These are phyloP conservation scores for Chaetophractus vellerosus DNA, from an alignment of 2,797 vertebrate species.

Conservation along the genomic window DNA sequence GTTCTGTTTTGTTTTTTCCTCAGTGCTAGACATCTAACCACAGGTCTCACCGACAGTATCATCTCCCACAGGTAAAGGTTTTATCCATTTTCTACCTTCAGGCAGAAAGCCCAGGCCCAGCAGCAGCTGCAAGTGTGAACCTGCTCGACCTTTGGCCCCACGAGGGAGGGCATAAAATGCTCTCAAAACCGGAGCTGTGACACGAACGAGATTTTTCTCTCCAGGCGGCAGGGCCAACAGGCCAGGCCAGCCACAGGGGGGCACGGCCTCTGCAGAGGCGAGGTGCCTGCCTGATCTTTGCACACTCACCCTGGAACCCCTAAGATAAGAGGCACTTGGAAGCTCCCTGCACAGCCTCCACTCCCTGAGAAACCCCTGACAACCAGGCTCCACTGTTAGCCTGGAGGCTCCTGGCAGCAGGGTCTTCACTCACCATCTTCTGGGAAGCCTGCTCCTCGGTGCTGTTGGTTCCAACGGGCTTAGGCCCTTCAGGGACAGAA, in stretches of 20 bases:
- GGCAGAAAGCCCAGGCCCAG: neutral
- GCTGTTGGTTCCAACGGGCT: neutral
- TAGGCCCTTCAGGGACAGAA: neutral
- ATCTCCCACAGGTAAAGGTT: conserved; percentile 69
- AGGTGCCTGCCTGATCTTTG: neutral
- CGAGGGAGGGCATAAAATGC: neutral
- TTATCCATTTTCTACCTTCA: conserved; percentile 7
- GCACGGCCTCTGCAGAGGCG: neutral
- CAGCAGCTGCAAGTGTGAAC: neutral
- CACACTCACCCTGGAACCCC: neutral
- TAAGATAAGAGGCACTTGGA: neutral
- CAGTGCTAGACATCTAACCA: conserved; percentile 60
- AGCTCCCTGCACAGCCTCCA: too few relatives aligned
- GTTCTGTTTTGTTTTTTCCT: conserved; percentile 8
- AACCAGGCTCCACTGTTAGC: neutral
- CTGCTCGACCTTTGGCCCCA: neutral
- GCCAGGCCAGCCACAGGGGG: neutral
- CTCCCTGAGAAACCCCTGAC: neutral
- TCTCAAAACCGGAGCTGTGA: neutral
- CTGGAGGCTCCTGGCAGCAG: neutral
- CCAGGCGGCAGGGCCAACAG: neutral
- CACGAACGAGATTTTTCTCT: neutral
- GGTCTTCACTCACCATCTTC: neutral
- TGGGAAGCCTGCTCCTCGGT: neutral
- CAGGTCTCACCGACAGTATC: conserved; percentile 65